Conservation (phyloP, 2,797 vertebrate genomes). For the Labroides dimidiatus region DNA sequence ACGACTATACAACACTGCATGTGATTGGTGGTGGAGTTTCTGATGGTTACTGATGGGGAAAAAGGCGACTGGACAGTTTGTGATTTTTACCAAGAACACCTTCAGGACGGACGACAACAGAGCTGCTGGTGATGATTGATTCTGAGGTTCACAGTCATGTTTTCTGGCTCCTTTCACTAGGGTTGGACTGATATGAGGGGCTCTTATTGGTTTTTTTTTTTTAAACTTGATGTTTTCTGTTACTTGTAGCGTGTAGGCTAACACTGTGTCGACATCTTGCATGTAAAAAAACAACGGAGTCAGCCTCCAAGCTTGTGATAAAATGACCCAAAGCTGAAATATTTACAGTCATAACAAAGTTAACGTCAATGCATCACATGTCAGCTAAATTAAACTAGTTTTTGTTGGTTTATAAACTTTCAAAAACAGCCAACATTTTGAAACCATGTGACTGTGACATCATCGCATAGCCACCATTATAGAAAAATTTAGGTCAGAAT, state of each 20-base stretch:
- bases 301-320: neutral
- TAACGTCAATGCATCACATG: too few species aligned
- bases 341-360: neutral
- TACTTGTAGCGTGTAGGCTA: too few species aligned
- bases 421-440: too few species aligned
- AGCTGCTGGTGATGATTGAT: conserved; percentile 54
- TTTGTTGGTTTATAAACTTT: too few species aligned
- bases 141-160: conserved; percentile 51
- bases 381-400: too few species aligned
- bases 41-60: conserved; percentile 28
- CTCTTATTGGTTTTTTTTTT: neutral
- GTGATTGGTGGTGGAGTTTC: conserved; percentile 49
- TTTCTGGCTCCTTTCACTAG: conserved; percentile 43
- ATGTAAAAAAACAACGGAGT: too few species aligned
- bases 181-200: conserved; percentile 38
- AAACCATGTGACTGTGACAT: too few species aligned
- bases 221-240: too few species aligned
- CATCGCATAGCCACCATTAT: too few species aligned
- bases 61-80: conserved; percentile 35
- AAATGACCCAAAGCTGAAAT: neutral
- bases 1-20: conserved; percentile 71
- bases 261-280: neutral
- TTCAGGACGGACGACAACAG: conserved; percentile 58
- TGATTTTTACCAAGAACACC: conserved; percentile 25
- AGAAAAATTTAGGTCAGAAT: too few species aligned